A percentile compares a stretch with the other conserved stretches of the same genome.
Evolutionary conservation across 2,888 invertebrate species (phyloP).

Genomic region (Nomada flava): DNA sequence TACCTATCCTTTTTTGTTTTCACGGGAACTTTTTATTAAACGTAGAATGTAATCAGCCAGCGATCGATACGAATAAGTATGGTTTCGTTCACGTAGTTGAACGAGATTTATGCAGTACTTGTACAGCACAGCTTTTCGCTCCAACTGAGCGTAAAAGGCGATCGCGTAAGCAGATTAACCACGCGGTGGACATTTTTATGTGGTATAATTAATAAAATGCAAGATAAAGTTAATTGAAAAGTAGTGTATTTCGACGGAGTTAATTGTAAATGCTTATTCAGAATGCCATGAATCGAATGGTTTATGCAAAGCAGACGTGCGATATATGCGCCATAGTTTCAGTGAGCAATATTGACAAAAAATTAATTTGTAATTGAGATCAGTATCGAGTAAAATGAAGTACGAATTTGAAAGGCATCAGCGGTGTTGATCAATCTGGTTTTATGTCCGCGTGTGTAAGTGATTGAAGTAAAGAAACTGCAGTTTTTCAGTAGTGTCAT

Average conservation of each 20-base stretch:
- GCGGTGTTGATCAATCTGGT: neutral
- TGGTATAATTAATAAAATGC: slow-evolving; percentile 12
- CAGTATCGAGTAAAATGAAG: neutral
- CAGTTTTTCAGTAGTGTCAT: too few species aligned
- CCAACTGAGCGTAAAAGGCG: slow-evolving; percentile 27
- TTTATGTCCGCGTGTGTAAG: too few species aligned
- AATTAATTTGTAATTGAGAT: slow-evolving; percentile 1
- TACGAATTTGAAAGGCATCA: neutral
- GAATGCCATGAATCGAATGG: neutral
- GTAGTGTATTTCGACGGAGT: neutral
- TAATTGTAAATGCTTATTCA: neutral
- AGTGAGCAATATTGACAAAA: neutral
- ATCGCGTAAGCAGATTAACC: neutral
- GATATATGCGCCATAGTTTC: neutral
- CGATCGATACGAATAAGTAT: neutral
- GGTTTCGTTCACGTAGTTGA: too few species aligned
- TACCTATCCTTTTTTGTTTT: neutral
- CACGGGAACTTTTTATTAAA: neutral
- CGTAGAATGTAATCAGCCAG: neutral
- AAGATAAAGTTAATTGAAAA: neutral
- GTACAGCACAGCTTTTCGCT: neutral
- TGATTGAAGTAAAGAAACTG: too few species aligned
- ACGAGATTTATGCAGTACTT: neutral
- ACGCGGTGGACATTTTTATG: neutral
- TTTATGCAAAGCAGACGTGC: neutral